Conservation (phyloP, 2,797 vertebrate genomes). For the Hyperoplus lanceolatus region DNA sequence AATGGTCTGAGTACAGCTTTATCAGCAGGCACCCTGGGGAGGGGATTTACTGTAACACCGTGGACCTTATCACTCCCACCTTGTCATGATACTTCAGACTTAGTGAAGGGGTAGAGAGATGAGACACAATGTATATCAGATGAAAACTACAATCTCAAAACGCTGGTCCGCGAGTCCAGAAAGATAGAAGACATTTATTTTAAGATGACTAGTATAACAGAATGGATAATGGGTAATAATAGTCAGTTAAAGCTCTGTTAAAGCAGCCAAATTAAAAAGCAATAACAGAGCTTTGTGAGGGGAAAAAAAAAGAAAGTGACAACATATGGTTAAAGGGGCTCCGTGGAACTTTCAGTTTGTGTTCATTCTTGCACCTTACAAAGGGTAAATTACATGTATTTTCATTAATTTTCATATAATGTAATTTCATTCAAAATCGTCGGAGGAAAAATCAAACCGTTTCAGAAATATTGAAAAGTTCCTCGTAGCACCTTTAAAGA, state of each 20-base stretch:
- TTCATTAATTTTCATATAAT: no score
- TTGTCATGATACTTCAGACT: slow-evolving; percentile 72
- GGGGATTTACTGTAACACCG: slow-evolving; percentile 66
- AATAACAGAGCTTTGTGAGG: slow-evolving; percentile 19
- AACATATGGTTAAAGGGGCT: slow-evolving; percentile 3
- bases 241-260: background rate
- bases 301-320: slow-evolving; percentile 13
- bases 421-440: background rate
- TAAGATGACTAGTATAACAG: slow-evolving; percentile 23
- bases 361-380: no score
- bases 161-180: slow-evolving; percentile 6
- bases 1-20: slow-evolving; percentile 62
- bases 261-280: slow-evolving; percentile 16
- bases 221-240: slow-evolving; percentile 15
- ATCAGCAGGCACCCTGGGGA: slow-evolving; percentile 63
- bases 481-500: no score
- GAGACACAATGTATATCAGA: slow-evolving; percentile 50
- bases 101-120: slow-evolving; percentile 39
- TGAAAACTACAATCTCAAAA: slow-evolving; percentile 54
- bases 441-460: background rate
- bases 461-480: background rate
- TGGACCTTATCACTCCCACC: slow-evolving; percentile 73
- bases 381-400: no score
- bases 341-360: no score
- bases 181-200: slow-evolving; percentile 28